phyloP scores from a whole-genome alignment of 2,113 vertebrate genomes.

The Stigmatopora nigra region DNA sequence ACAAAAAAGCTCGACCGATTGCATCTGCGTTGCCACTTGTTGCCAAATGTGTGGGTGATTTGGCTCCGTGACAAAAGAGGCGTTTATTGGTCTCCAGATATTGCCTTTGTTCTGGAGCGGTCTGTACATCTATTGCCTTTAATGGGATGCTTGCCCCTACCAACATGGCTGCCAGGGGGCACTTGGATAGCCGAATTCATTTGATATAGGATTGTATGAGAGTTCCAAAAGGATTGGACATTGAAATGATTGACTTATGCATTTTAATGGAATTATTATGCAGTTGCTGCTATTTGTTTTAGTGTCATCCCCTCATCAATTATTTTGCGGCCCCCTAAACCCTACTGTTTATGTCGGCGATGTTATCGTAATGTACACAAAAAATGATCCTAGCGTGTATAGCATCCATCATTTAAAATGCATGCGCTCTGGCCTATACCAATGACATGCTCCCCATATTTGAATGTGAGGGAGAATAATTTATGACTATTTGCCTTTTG shows the following conservation, averaged over 20 bases:
- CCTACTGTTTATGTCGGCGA: neutral
- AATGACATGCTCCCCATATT: neutral
- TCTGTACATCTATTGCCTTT: neutral
- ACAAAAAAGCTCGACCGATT: constrained; percentile 20
- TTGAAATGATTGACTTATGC: no score
- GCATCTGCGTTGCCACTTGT: constrained; percentile 61
- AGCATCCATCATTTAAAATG: neutral
- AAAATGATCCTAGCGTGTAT: neutral
- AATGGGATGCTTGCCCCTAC: no score
- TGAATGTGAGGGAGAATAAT: neutral
- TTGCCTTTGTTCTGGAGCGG: constrained; percentile 50
- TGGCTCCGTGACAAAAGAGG: constrained; percentile 29
- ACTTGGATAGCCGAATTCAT: no score
- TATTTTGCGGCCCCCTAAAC: neutral
- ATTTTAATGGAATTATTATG: no score
- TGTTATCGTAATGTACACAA: neutral
- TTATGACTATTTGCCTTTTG: neutral
- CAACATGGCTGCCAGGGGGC: no score
- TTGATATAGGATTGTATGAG: no score
- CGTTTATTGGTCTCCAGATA: constrained; percentile 34
- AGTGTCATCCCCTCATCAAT: neutral
- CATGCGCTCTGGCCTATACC: neutral
- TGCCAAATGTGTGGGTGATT: constrained; percentile 52
- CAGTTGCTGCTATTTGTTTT: no score
- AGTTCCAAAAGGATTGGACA: no score